Evolutionary conservation across 1,140 invertebrate species (phyloP), one percentile per base, ranked within the genome.

Genomic region (roundworm (Caenorhabditis elegans)): DNA sequence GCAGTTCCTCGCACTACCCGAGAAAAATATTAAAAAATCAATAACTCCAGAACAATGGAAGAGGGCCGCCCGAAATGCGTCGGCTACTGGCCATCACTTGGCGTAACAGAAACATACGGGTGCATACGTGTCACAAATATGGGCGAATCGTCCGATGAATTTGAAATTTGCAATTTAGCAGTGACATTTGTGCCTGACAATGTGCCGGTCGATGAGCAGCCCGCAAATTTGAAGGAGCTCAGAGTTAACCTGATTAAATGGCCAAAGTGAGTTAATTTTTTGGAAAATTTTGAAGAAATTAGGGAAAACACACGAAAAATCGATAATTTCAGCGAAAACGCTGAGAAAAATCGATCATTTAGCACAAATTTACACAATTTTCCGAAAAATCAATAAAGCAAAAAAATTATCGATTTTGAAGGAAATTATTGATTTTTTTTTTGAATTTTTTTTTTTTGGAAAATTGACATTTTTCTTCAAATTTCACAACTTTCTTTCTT

Each of bases 201-300:
- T 3, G 77, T 49, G 22, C 11, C 47, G 15, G 22, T 19, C 24
- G 48, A 77, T 77, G 75, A 77, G 28, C 43, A 77, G 34, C 43
- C 43, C 1, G 17, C 43, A 1, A 24, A 49, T 48, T 48, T 48
- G 46, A 19, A 22, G 15, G 43, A 48, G 3, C 19, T 78, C 2
- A 53, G 15, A 51, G 77, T 78, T 19, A 78, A 78, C 6, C 10
- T 78, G 77, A 51, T 78, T n/a, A 51, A 53, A 19, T 78, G 77
- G 77, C 47, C 49, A 34, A 53, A 78, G 77, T 78, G 34, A 78
- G 77, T 26, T 6, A 8, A 10, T 53, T 26, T 22, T 22, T 53
- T 17, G n/a, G n/a, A n/a, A n/a, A n/a, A n/a, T n/a, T n/a, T n/a
- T n/a, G n/a, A n/a, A n/a, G n/a, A n/a, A n/a, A n/a, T n/a, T n/a